Conservation (phyloP, 2,113 vertebrate species). For the Isichthys henryi region DNA sequence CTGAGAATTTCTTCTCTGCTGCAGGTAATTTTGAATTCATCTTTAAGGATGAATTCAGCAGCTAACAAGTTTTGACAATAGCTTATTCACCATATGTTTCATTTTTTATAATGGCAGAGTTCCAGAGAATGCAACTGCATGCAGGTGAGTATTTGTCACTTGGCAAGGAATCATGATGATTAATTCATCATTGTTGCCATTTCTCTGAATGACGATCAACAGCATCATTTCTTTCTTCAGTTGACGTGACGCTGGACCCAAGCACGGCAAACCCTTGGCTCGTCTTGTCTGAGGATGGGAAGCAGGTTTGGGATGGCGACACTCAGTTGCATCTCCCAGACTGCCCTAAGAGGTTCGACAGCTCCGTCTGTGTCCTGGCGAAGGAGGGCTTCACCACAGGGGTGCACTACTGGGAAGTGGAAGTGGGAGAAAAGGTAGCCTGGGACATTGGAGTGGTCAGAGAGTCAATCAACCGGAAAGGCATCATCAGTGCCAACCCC, state of each 20-base stretch:
- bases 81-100: not conserved
- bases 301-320: not conserved
- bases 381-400: not conserved
- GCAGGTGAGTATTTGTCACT: slow-evolving; percentile 1
- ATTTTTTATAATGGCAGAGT: not conserved
- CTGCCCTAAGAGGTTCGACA: not conserved
- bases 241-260: slow-evolving; percentile 12
- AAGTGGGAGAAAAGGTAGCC: not conserved
- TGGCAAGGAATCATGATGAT: not conserved
- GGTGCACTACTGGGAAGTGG: not conserved
- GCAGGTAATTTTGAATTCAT: not conserved
- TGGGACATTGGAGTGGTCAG: not conserved
- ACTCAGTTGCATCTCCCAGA: not conserved
- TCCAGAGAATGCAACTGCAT: not conserved
- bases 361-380: not conserved
- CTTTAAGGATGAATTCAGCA: not conserved
- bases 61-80: not conserved
- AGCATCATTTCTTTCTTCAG: not conserved
- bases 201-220: not conserved
- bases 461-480: not conserved
- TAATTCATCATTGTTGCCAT: not conserved
- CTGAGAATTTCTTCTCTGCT: not conserved
- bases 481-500: not conserved
- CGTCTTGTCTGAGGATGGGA: not conserved
- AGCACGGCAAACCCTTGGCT: not conserved